These are phyloP conservation scores for Bos indicus DNA, from an alignment of 2,113 vertebrate species.

Conservation along the genomic window DNA sequence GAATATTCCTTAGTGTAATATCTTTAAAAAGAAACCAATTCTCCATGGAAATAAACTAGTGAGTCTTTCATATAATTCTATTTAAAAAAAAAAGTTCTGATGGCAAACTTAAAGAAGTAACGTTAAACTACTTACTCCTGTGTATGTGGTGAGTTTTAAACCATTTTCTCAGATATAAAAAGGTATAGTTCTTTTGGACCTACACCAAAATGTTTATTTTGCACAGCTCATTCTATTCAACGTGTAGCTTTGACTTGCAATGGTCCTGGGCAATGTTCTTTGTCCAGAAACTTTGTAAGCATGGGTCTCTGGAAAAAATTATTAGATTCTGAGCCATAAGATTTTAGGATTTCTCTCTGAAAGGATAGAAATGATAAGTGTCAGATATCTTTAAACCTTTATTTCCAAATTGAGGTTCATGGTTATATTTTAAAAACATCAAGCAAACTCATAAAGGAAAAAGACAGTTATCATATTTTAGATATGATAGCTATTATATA, in stretches of 20 bases:
- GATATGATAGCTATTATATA: not conserved
- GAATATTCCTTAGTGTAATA: not conserved
- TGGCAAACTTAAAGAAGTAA: not conserved
- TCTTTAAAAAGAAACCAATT: conserved; percentile 34
- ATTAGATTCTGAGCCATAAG: not conserved
- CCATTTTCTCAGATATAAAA: conserved; percentile 25
- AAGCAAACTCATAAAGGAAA: conserved; percentile 20
- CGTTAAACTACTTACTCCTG: conserved; percentile 16
- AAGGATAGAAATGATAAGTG: not conserved
- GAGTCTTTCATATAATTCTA: conserved; percentile 20
- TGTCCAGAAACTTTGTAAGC: not conserved
- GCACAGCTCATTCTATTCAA: conserved; percentile 18
- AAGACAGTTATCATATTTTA: not conserved
- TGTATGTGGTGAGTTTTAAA: conserved; percentile 20
- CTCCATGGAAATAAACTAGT: not conserved
- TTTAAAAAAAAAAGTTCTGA: not conserved
- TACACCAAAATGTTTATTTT: conserved; percentile 33
- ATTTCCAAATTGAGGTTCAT: not conserved
- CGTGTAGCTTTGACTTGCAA: not conserved
- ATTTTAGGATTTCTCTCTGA: not conserved
- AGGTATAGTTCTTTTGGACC: not conserved
- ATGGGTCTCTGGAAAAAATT: not conserved
- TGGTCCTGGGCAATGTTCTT: not conserved
- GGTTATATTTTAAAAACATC: not conserved
- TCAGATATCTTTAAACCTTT: not conserved